Evolutionary conservation across 2,888 invertebrate genomes (phyloP), one percentile per base, ranked within the genome.

Genomic region (Eulithis prunata): DNA sequence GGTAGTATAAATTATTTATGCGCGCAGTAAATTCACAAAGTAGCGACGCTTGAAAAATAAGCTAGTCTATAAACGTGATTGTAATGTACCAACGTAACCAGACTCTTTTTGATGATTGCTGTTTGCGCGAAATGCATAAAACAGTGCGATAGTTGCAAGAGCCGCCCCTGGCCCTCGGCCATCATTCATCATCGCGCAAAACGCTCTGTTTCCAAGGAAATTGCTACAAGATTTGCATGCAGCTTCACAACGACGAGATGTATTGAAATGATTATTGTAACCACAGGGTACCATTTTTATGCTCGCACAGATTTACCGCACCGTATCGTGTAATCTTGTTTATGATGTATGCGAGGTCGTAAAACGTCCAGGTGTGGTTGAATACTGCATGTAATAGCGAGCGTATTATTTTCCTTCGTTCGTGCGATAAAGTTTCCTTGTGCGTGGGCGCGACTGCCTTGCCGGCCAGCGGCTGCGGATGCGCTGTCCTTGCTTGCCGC

Each of bases 1-100:
- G 80, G 79, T 78, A 72, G 80, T 84, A 74, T 69, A 82, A 81
- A 86, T 85, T 87, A 88, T 84, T 65, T 73, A 72, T 77, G 74
- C 75, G 75, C 75, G 75, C 71, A 75, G 74, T 74, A 72, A 75
- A 78, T 78, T 76, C 70, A 66, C 71, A 72, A 71, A 74, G 76
- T 76, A 78, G 78, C 74, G 72, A 78, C 75, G 69, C 64, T 64
- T 68, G 45, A 77, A 76, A 76, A 80, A 83, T 78, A 81, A 74
- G 77, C 59, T 71, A 71, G 66, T 69, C 73, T 74, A 77, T 81
- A 78, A 78, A 82, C 79, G 79, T 77, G 67, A 75, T 77, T 78
- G 71, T 76, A 52, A 66, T 54, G 57, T 54, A 58, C 77, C 10
- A 7, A 72, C 66, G 47, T 47, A 47, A 47, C 47, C 73, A 76